phyloP scores from a whole-genome alignment of 1,140 invertebrate genomes.

The Neotoxoptera formosana region DNA sequence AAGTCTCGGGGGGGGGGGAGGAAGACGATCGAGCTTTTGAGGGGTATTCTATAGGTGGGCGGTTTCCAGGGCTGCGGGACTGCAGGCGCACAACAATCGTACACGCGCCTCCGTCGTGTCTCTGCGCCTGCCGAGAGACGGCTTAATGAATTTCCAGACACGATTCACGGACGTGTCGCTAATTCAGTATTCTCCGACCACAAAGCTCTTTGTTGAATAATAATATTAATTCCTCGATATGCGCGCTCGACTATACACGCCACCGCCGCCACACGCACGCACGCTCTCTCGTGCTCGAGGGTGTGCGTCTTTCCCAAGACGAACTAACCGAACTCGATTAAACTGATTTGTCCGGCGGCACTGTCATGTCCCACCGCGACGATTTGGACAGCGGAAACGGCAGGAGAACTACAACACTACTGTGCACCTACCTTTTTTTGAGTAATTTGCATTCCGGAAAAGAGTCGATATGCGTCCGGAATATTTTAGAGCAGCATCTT shows the following conservation, averaged over 20 bases:
- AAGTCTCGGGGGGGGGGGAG: no score
- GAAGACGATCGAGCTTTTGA: neutral
- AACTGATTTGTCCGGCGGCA: neutral
- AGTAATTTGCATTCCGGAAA: neutral
- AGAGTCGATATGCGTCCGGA: neutral
- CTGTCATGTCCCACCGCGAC: neutral
- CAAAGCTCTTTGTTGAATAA: conserved; percentile 42
- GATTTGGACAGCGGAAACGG: neutral
- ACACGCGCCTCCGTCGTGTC: neutral
- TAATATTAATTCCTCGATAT: conserved; percentile 35
- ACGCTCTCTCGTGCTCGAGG: no score
- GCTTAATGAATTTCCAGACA: conserved; percentile 52
- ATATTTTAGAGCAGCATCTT: neutral
- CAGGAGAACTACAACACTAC: neutral
- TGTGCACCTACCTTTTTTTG: neutral
- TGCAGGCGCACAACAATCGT: neutral
- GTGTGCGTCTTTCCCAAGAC: neutral
- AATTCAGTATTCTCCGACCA: conserved; percentile 40
- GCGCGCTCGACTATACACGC: neutral
- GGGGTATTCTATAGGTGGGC: neutral
- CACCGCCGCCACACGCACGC: neutral
- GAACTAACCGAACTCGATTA: conserved; percentile 2
- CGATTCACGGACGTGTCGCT: conserved; percentile 43
- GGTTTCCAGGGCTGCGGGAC: neutral
- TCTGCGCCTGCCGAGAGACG: neutral